Conservation (phyloP, 2,113 vertebrate species). For the Sinocyclocheilus anophthalmus region DNA sequence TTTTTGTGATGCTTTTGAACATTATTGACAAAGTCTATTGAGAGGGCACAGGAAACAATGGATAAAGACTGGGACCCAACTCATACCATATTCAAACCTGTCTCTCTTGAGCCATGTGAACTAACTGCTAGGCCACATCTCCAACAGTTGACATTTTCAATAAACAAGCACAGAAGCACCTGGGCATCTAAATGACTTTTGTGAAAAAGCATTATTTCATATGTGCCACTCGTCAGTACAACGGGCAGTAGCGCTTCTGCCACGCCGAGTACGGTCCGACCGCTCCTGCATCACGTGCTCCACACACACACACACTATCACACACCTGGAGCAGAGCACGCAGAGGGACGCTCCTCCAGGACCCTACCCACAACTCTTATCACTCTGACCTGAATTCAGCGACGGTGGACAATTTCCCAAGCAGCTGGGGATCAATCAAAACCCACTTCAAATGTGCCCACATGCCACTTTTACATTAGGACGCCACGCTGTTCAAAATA, state of each 20-base stretch:
- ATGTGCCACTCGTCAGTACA: not conserved
- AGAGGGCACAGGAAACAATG: not conserved
- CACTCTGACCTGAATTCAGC: conserved; percentile 82
- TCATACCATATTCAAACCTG: not conserved
- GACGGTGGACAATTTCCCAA: conserved; percentile 80
- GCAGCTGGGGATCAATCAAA: conserved; percentile 83
- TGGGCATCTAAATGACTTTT: not conserved
- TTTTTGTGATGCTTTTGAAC: not conserved
- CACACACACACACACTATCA: conserved; percentile 57
- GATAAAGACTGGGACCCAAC: not conserved
- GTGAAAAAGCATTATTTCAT: not conserved
- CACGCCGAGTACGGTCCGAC: not conserved
- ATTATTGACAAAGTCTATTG: not conserved
- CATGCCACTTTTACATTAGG: conserved; percentile 84
- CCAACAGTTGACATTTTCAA: not conserved
- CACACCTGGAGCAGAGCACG: conserved; percentile 63
- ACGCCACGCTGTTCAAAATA: conserved; percentile 77
- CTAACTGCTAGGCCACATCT: not conserved
- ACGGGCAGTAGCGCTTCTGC: not conserved
- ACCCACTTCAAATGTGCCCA: conserved; percentile 75
- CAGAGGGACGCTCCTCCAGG: conserved; percentile 39
- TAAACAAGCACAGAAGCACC: not conserved
- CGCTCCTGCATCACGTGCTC: not conserved
- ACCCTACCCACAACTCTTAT: conserved; percentile 75
- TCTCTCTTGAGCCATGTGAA: not conserved